Percentiles rank a stretch among this genome's conserved stretches.
These are phyloP conservation scores for Aphis gossypii DNA, from an alignment of 1,140 invertebrate genomes.

Conservation along the genomic window DNA sequence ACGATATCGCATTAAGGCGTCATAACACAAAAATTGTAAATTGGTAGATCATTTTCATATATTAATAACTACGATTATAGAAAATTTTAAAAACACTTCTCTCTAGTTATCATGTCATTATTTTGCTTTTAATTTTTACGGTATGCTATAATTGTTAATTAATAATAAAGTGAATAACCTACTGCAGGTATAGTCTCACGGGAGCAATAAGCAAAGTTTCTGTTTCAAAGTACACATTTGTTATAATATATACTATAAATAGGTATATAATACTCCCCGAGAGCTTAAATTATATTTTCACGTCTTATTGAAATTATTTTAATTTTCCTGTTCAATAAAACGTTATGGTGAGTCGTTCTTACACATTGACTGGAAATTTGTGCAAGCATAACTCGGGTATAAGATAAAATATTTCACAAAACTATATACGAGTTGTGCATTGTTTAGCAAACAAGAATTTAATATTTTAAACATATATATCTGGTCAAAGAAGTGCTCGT, in stretches of 20 bases:
- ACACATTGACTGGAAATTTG: neutral
- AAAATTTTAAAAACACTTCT: neutral
- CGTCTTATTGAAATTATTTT: neutral
- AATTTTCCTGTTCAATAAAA: neutral
- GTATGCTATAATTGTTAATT: neutral
- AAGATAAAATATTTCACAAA: neutral
- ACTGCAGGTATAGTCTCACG: neutral
- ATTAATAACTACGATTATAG: neutral
- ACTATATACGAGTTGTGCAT: neutral
- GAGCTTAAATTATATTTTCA: neutral
- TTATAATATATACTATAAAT: neutral
- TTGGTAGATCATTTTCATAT: neutral
- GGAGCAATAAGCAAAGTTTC: constrained; percentile 11
- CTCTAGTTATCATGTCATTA: neutral
- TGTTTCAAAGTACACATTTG: neutral
- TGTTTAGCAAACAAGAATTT: neutral
- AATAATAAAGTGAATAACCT: neutral
- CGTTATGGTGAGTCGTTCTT: neutral
- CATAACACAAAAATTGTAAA: neutral
- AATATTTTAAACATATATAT: constrained; percentile 10
- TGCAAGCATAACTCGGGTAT: neutral
- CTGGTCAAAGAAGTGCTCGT: constrained; percentile 6
- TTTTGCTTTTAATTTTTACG: neutral
- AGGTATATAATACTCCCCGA: neutral
- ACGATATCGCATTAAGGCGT: neutral